Base-by-base conservation (phyloP, 64 coral and sea anemone genomes). In the Trachythela sp. region DNA sequence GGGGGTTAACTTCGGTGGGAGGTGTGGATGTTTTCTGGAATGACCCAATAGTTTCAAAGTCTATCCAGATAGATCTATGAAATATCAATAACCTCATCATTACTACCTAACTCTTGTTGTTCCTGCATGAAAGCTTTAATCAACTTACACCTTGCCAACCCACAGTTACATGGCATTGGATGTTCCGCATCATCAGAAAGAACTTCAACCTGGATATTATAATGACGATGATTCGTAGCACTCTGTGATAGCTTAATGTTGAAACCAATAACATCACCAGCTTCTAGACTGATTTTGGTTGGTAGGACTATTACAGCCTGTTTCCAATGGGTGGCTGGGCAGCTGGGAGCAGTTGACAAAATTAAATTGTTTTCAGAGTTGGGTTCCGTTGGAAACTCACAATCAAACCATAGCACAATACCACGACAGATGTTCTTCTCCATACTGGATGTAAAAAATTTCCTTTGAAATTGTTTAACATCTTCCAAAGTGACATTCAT, bases 231-330 rank as follows among this genome's bases (percentile, higher is more conserved):
- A 80, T 80, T 80, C 6, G 75, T 18, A 30, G 33, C 14, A 37
- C 75, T 80, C 34, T 36, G 75, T 35, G 75, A 37, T 8, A 80
- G 37, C 20, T 80, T 39, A 35, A 80, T 80, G 37, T 38, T 39
- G 35, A 80, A 80, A 35, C 75, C 75, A 80, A 80, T 35, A 37
- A 80, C 75, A 80, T 80, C 75, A 17, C 75, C 75, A 35, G 31
- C 75, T 35, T 80, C 75, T 39, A 80, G 75, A 15, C 9, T 17
- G 33, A 80, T 39, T 29, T 80, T 29, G 10, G 33, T 39, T 80
- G 75, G 75, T 36, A 80, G 30, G 15, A 80, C 75, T 18, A 80
- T 39, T 35, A 37, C 75, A 29, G 75, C 34, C 33, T 80, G 75
- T 39, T 80, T 80, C 75, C 75, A 80, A 30, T 80, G 75, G 30